Evolutionary conservation across 2,113 vertebrate genomes (phyloP).

Genomic region (Takifugu bimaculatus): DNA sequence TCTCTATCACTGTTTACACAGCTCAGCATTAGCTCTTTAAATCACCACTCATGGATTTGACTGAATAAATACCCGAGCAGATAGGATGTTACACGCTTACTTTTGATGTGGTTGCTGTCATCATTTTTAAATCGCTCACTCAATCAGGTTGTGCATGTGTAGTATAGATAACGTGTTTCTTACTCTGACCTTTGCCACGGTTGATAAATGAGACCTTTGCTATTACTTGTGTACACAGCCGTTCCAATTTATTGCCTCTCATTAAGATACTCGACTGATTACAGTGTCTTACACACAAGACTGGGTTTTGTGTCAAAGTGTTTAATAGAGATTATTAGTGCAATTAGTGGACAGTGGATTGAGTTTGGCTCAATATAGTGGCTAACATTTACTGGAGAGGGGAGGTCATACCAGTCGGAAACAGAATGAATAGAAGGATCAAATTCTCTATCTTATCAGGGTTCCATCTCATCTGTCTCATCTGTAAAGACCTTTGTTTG

Average conservation of each 20-base stretch:
- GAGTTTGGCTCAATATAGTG: background rate
- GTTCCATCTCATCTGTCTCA: background rate
- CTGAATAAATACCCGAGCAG: too few species aligned
- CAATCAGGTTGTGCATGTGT: background rate
- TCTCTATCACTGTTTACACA: too few species aligned
- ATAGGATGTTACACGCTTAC: background rate
- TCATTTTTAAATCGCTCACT: conserved; percentile 11
- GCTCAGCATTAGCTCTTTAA: too few species aligned
- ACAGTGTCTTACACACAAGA: background rate
- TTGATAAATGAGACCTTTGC: conserved; percentile 43
- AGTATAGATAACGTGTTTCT: background rate
- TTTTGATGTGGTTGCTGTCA: background rate
- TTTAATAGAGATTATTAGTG: too few species aligned
- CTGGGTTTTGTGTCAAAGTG: background rate
- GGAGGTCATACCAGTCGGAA: background rate
- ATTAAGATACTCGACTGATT: background rate
- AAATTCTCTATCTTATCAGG: conserved; percentile 14
- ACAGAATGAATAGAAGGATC: background rate
- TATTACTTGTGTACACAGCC: background rate
- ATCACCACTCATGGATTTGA: too few species aligned
- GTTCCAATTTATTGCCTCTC: background rate
- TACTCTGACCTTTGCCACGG: conserved; percentile 18
- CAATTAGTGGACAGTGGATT: too few species aligned
- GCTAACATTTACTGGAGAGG: background rate
- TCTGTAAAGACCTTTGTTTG: conserved; percentile 33